Evolutionary conservation across 2,797 vertebrate genomes (phyloP), one percentile per base, ranked within the genome.

Genomic region (Sebastes reedi): DNA sequence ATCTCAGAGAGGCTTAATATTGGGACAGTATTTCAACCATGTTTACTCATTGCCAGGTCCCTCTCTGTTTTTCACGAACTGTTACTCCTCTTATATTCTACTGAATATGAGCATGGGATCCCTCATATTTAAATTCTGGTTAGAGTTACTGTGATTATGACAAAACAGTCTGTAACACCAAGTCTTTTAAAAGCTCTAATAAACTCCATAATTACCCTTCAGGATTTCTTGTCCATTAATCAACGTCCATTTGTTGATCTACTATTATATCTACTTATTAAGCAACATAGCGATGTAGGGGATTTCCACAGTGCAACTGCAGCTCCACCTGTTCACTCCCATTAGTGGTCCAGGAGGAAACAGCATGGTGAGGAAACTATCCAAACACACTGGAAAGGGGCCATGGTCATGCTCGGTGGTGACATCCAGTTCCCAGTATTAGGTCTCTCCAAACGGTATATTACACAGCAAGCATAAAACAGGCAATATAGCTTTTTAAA

Each of bases 301-400:
- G 92, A 75, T 93, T 94, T 94, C 93, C 93, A 91, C 46, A 60
- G 83, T 67, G 76, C 46, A 65, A 81, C 79, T 86, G 72, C 80
- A 79, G 83, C 79, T 79, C 88, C 92, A 94, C 92, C 94, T 94
- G 93, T 93, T 93, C 88, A 20, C 79, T 82, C 87, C 71, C 74
- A 82, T 77, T 86, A 73, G 67, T 12, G 77, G 59, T 74, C 72
- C 81, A 65, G 71, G 82, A 87, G 81, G 73, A 85, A 81, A 89
- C 82, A 86, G 87, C 92, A 89, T 61, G 82, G 65, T 18, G 66
- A 79, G 86, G 87, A 88, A 85, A 72, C 30, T 71, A 80, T 90
- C 82, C 89, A 77, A 88, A 74, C 79, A 71, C 69, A 36, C 80
- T 90, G 91, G 88, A 87, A 34, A 39, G 60, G 5, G n/a, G 88